Evolutionary conservation across 2,113 vertebrate genomes (phyloP).

Genomic region (Oryctolagus cuniculus): DNA sequence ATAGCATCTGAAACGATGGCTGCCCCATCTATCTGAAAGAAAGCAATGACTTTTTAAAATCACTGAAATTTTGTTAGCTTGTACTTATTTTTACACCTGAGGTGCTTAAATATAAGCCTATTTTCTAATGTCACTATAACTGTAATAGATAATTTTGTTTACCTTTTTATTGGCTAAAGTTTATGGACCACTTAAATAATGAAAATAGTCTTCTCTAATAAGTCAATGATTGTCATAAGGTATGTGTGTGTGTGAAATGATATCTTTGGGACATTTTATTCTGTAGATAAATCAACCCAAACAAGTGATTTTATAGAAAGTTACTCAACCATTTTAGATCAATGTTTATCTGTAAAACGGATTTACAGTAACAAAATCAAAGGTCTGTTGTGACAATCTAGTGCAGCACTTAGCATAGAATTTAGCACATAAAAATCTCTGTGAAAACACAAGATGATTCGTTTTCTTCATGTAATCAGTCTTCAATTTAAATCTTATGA

Average conservation of each 20-base stretch:
- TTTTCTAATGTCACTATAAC: slow-evolving; percentile 32
- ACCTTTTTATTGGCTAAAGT: neutral
- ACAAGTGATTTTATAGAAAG: neutral
- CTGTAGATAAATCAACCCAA: slow-evolving; percentile 10
- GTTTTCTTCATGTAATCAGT: neutral
- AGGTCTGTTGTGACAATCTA: neutral
- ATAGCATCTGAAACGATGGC: neutral
- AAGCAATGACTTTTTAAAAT: neutral
- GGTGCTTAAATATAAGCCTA: neutral
- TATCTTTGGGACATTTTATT: neutral
- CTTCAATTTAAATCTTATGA: too few species aligned
- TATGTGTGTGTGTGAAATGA: neutral
- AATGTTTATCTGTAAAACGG: neutral
- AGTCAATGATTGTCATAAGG: neutral
- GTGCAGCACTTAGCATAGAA: neutral
- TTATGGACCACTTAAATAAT: neutral
- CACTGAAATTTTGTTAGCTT: neutral
- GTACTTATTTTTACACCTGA: neutral
- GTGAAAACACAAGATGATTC: neutral
- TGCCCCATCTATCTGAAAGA: neutral
- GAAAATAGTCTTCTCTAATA: neutral
- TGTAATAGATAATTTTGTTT: neutral
- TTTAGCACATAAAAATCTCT: neutral
- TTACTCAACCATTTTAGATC: neutral
- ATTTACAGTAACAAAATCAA: neutral